Evolutionary conservation across 2,797 vertebrate genomes (phyloP).

Genomic region (Malurus leucopterus): DNA sequence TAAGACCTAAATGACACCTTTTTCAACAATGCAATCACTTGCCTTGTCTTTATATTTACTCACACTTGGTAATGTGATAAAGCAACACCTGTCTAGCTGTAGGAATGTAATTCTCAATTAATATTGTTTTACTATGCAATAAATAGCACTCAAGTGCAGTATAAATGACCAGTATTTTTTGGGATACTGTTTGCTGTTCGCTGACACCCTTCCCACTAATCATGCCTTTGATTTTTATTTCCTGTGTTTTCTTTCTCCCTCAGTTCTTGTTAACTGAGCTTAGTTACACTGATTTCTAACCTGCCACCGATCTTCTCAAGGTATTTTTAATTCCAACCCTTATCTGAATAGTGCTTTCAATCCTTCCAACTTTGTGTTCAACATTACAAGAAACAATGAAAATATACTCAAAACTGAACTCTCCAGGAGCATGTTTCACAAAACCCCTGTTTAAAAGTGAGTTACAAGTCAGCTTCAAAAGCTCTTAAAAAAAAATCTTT

Average conservation of each 20-base stretch:
- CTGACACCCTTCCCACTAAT: background rate
- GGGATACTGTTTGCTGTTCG: background rate
- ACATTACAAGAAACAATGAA: background rate
- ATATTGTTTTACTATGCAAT: background rate
- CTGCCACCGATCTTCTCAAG: background rate
- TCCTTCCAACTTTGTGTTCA: background rate
- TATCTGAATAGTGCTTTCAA: background rate
- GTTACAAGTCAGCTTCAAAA: background rate
- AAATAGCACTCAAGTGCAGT: background rate
- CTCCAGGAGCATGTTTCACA: accelerated
- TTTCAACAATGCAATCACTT: background rate
- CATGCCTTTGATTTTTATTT: background rate
- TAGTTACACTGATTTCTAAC: background rate
- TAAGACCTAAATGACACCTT: background rate
- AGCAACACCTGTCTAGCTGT: background rate
- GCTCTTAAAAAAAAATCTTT: background rate
- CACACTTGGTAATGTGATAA: background rate
- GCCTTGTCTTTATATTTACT: background rate
- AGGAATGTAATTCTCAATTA: background rate
- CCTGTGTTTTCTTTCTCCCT: background rate
- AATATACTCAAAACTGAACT: background rate
- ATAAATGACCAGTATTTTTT: background rate
- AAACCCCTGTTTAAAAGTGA: background rate
- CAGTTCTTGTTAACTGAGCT: background rate
- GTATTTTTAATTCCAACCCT: background rate